Evolutionary conservation across 2,797 vertebrate genomes (phyloP), one percentile per base, ranked within the genome.

Genomic region (Thunnus albacares): DNA sequence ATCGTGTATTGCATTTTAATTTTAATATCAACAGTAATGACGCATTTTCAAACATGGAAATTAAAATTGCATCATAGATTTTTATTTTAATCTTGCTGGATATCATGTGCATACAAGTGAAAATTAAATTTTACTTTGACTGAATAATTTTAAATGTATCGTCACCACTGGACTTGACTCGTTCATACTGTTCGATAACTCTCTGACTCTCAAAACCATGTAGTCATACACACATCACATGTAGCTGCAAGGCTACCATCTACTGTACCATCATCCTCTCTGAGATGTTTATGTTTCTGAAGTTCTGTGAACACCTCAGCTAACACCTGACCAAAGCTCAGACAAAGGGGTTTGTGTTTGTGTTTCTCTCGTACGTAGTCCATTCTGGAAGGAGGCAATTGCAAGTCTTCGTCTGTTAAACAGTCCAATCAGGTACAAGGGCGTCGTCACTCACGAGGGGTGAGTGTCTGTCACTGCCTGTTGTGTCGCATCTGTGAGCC

Each of bases 391-490:
- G 92, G 93, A 91, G 90, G 88, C 79, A 95, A 96, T 89, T 95
- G 94, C 93, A 95, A 93, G 90, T 81, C 91, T 68, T 87, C 92
- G 0, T 94, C 94, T 30, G 59, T 94, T 88, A 96, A 95, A 95
- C 93, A 85, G 75, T 94, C 94, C 92, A 96, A 95, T 94, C 94
- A 95, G 93, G 92, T 93, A 85, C 89, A 94, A 89, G 93, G 90
- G 66, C 91, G 91, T 58, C 92, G 71, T 76, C 90, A 90, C 91
- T 95, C 95, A 82, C 92, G 15, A 33, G 88, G 88, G 95, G 95
- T 96, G 95, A 96, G 94, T 95, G 86, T 84, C 80, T 88, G 79
- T 84, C 85, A n/a, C 73, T 84, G 75, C 64, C 87, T 86, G 77
- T 86, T 67, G 85, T 80, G 86, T 86, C 73, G 58, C 83, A 61